Evolutionary conservation across 92 coral and sea anemone genomes (phyloP), one percentile per base, ranked within the genome.

Genomic region (Paragorgia papillata): DNA sequence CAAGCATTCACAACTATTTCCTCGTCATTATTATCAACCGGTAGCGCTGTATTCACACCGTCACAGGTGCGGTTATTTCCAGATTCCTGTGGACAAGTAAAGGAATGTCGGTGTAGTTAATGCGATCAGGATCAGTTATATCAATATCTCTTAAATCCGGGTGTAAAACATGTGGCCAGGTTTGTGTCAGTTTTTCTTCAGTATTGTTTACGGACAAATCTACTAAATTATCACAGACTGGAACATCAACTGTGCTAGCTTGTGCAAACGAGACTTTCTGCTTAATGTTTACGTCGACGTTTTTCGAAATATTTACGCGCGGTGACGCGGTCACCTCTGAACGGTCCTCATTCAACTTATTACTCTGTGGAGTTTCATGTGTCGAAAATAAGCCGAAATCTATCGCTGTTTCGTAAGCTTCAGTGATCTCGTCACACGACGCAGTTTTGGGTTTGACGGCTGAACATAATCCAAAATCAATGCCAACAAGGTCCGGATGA

Each of bases 321-420:
- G 35, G 67, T 60, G 67, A 60, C 35, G 35, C 67, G 67, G 67
- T 60, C 67, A 60, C 67, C n/a, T 60, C 28, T 25, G n/a, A 60
- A 27, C 2, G 7, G 28, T 28, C 2, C n/a, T 1, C 39, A 9
- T 18, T 60, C n/a, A n/a, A n/a, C n/a, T n/a, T 25, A 1, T 2
- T 15, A 17, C 35, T 27, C 67, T 60, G 39, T 1, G 19, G 35
- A 1, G n/a, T 26, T 60, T 25, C 39, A 30, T 24, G 19, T 55
- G 24, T 27, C 29, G 67, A 18, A 2, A 60, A 25, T 60, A 13
- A 10, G 27, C 27, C 12, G 27, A 2, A 20, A 26, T 60, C 40
- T 60, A 25, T 32, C 39, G 32, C 2, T 13, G 39, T 26, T 30
- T 20, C 15, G n/a, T 30, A 0, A 25, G 0, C 35, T 2, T 32